Evolutionary conservation across 2,888 invertebrate genomes (phyloP).

Genomic region (Amaurobius ferox): DNA sequence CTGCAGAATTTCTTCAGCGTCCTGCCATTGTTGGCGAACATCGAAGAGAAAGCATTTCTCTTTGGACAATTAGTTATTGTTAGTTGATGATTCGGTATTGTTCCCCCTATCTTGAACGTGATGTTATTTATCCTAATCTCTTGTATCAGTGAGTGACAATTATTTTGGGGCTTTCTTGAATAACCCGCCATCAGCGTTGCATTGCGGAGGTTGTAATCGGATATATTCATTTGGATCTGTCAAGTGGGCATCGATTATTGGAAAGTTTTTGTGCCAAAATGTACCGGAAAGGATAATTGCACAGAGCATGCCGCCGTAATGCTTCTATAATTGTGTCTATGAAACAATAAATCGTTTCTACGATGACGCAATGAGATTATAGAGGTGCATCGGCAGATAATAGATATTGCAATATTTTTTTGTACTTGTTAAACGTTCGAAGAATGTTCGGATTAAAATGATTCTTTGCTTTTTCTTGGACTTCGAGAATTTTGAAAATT

Average conservation of each 20-base stretch:
- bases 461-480: too few species aligned
- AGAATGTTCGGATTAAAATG: too few species aligned
- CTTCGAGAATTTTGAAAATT: too few species aligned
- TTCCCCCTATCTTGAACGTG: neutral
- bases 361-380: too few species aligned
- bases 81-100: neutral
- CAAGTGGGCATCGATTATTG: neutral
- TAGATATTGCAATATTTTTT: too few species aligned
- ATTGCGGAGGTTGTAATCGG: neutral
- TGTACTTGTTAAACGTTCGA: too few species aligned
- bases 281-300: neutral
- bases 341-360: too few species aligned
- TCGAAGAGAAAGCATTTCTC: neutral
- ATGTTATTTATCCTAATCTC: conserved; percentile 5
- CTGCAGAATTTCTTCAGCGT: neutral
- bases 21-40: neutral
- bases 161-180: neutral
- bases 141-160: neutral
- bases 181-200: neutral
- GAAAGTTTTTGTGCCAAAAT: neutral
- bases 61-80: conserved; percentile 5
- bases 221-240: neutral
- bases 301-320: too few species aligned
- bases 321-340: too few species aligned
- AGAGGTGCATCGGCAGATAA: too few species aligned